Evolutionary conservation across 2,113 vertebrate species (phyloP), one percentile per base, ranked within the genome.

Genomic region (Scolopax mira): DNA sequence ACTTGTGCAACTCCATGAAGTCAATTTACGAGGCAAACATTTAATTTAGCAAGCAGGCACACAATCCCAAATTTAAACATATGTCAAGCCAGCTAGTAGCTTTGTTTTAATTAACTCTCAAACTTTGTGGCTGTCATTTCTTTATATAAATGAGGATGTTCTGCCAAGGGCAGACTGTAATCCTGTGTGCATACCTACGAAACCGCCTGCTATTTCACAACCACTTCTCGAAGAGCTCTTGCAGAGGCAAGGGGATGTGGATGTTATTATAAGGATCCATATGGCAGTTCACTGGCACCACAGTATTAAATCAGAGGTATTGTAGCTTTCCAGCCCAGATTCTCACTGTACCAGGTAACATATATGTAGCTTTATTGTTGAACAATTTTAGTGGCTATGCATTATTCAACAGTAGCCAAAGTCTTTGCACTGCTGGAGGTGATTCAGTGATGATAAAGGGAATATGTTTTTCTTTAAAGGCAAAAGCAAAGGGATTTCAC

Each of bases 101-200:
- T 96, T 95, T 95, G 91, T 94, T 96, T 94, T 94, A 97, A 97
- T 95, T 94, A 96, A 85, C 89, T 95, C 85, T 91, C 90, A 91
- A 94, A 95, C 93, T 85, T 90, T 75, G 93, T 85, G 79, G 54
- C 41, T 94, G 88, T 91, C 92, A 90, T 91, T 93, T 94, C 95
- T 89, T 85, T 92, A 74, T 90, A 88, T 85, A 91, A 93, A 94
- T 54, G 88, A 85, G 83, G 85, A 87, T 96, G 71, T 78, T 95
- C 88, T 94, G 91, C 94, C 94, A 95, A 94, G 89, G 93, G 88
- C 90, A 96, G 90, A 30, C 89, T 89, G 61, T 62, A 70, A 86
- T 75, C 84, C 88, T 93, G 8, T 57, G 61, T 65, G 65, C 71
- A 69, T 88, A 93, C 89, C 88, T 69, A 52, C 2, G 1, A 88